Base-by-base conservation (phyloP, 2,888 invertebrate genomes). In the Athalia cordata region DNA sequence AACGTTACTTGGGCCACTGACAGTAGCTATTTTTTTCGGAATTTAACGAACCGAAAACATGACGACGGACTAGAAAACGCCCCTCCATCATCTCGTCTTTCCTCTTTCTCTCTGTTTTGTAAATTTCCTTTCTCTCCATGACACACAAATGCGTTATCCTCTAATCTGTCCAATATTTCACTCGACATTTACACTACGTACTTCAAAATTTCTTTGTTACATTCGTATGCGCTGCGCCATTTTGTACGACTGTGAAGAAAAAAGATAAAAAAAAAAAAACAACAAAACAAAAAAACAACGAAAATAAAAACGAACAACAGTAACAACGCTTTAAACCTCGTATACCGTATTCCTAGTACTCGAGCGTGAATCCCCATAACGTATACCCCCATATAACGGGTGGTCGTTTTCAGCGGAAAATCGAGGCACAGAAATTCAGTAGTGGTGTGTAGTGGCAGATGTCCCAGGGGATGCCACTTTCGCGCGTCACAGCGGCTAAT, bases 391-490 rank as follows among this genome's bases (percentile, higher is more conserved):
- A 0, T 66, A 66, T 15, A 68, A 7, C 67, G 67, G 52, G 15
- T 67, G 67, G 67, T 29, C 52, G 68, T 68, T 68, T 61, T 55
- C 43, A 29, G 15, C 52, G n/a, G 68, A 29, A 55, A 55, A 52
- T 50, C 11, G 29, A 29, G 55, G 43, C 29, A 11, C 8, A 11
- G 5, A 11, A 11, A 52, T 50, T 15, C 11, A 67, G 11, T 50
- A 6, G 52, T 50, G 50, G 52, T 29, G 75, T 75, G 75, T 75
- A 75, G 75, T 75, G 75, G 75, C 62, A 75, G 50, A 75, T 75
- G 75, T 75, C 75, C 62, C 75, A 15, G 49, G 75, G 75, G 75
- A 62, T 52, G 75, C 62, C 75, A 75, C 75, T 75, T 75, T 75
- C 62, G 62, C 75, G 15, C 75, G 75, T 75, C 75, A 62, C 62